Base-by-base conservation (phyloP, 1,140 invertebrate species). In the Psix sp. region DNA sequence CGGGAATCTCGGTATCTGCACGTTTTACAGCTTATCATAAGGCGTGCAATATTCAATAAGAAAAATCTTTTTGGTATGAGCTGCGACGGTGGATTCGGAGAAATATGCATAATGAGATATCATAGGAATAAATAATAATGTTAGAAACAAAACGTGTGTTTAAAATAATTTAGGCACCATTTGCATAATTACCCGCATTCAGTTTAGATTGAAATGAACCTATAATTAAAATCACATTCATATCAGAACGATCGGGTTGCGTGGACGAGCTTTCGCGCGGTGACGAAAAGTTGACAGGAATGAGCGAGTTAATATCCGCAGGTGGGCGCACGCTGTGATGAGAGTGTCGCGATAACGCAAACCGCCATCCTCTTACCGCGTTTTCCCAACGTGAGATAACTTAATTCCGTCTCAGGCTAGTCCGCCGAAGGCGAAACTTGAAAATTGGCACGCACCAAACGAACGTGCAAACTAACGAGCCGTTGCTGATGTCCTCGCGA, bases 401-500 rank as follows among this genome's bases (percentile, higher is more conserved):
- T 24, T 24, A 24, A 84, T 82, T 83, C 77, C 51, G 66, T 45
- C 60, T 62, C 59, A 18, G 46, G 26, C 14, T 48, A 38, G 33
- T 48, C 39, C 18, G 52, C 59, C 54, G 42, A 42, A 35, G 59
- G 67, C 51, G 36, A 63, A 29, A 39, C 38, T 40, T 33, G 31
- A 51, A 57, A 63, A 63, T 24, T 4, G 7, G 21, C 7, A 24
- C 3, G 21, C 26, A 9, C n/a, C n/a, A n/a, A n/a, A n/a, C n/a
- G n/a, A 35, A 52, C 67, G 57, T 40, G 48, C 38, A 18, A 51
- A 62, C 35, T 48, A 40, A 48, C 56, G 36, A 57, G 45, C n/a
- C n/a, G n/a, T n/a, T n/a, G n/a, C n/a, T 31, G 33, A 29, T 63
- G 57, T 63, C 49, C 21, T 35, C 49, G 31, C 38, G 38, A 10